Conservation (phyloP, 30 jellyfish, hydroid and myxozoan species). For the Mastigias papua region DNA sequence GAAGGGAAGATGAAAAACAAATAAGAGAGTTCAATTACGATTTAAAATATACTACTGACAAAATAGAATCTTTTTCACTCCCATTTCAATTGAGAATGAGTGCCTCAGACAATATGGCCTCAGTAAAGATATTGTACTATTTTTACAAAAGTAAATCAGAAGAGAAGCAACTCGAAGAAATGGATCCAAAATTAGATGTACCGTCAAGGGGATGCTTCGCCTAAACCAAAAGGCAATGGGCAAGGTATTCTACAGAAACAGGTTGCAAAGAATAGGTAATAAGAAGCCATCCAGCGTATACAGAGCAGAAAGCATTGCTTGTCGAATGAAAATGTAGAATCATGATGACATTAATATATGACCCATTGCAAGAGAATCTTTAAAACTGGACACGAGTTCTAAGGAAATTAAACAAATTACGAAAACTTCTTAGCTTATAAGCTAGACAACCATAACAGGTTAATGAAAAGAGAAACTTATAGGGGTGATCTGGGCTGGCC, state of each 20-base stretch:
- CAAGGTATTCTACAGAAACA: conserved; percentile 32
- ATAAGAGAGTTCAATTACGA: conserved; percentile 12
- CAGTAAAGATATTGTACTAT: conserved; percentile 57
- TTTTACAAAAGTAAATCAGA: conserved; percentile 31
- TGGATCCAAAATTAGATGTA: not conserved
- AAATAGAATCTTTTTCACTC: conserved; percentile 7
- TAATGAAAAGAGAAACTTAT: conserved; percentile 6
- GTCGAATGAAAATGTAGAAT: conserved; percentile 39
- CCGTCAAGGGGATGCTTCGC: conserved; percentile 15
- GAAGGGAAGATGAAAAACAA: conserved; percentile 58
- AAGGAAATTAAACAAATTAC: conserved; percentile 40
- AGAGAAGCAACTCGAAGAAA: conserved; percentile 30
- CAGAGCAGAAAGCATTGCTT: conserved; percentile 37
- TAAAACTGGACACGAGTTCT: conserved; percentile 43
- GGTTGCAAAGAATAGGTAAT: conserved; percentile 23
- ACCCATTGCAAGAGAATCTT: conserved; percentile 51
- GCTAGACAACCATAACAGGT: not conserved
- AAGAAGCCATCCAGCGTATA: conserved; percentile 42
- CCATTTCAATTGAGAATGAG: conserved; percentile 42
- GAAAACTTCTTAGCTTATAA: conserved; percentile 6
- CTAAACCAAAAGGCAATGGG: conserved; percentile 25
- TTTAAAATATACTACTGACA: conserved; percentile 21
- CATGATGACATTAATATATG: conserved; percentile 33
- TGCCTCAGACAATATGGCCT: conserved; percentile 65
- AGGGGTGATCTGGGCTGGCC: conserved; percentile 28